Conservation (phyloP, 2,888 invertebrate species). For the Torymus tubicola region DNA sequence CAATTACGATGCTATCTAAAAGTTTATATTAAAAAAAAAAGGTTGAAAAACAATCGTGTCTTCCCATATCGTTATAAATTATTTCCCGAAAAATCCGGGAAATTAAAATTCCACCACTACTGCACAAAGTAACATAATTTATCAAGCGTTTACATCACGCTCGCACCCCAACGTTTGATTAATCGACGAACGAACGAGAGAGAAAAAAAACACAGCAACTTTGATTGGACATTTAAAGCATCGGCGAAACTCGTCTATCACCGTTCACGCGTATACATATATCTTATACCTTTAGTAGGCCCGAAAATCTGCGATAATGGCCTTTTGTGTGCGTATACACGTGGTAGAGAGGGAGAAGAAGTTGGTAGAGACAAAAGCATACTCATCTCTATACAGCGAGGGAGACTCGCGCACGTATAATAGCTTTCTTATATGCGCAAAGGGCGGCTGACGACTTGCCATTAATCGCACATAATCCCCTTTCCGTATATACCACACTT, state of each 20-base stretch:
- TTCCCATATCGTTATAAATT: too few relatives aligned
- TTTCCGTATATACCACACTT: too few relatives aligned
- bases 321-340: too few relatives aligned
- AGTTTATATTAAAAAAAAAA: background rate
- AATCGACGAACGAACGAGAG: background rate
- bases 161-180: slow-evolving; percentile 6
- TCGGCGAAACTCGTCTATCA: too few relatives aligned
- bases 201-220: slow-evolving; percentile 11
- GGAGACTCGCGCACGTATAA: too few relatives aligned
- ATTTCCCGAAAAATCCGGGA: too few relatives aligned
- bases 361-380: too few relatives aligned
- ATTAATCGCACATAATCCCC: slow-evolving; percentile 54
- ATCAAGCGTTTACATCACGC: slow-evolving; percentile 5
- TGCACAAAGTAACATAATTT: slow-evolving; percentile 2
- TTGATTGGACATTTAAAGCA: slow-evolving; percentile 16
- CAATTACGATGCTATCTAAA: background rate
- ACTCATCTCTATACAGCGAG: too few relatives aligned
- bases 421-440: slow-evolving; percentile 4
- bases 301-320: too few relatives aligned
- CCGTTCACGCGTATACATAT: too few relatives aligned
- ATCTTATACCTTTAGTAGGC: too few relatives aligned
- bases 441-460: slow-evolving; percentile 17
- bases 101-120: background rate
- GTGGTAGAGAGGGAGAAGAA: too few relatives aligned
- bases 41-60: background rate